Evolutionary conservation across 2,888 invertebrate species (phyloP), one percentile per base, ranked within the genome.

Genomic region (Dusona sp.): DNA sequence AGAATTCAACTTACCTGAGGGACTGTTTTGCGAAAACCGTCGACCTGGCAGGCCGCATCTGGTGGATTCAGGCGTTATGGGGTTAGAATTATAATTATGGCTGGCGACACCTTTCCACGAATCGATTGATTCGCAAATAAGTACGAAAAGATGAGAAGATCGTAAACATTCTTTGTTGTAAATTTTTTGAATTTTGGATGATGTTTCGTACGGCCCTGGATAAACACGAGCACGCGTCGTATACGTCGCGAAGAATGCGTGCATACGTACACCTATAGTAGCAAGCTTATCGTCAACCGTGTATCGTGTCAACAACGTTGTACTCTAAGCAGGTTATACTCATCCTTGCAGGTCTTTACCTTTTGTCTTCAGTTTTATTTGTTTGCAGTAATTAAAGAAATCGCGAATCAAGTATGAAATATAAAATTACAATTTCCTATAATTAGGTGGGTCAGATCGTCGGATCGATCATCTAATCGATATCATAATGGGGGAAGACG

Each of bases 401-500:
- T 57, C 11, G 11, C 2, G 11, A 22, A 25, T 11, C 22, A 25
- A 25, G 22, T 3, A 57, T 57, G 57, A 19, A 22, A 57, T 57
- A 54, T 4, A n/a, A 13, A 1, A 57, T 57, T 57, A 22, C 22
- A 22, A 9, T 54, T 54, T 57, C 57, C 22, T n/a, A 57, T 25
- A 57, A 57, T 54, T 22, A 11, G 29, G 16, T 13, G 25, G 57
- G 29, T 61, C 16, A 25, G 13, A 29, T 29, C 25, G 8, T 29
- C 25, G 11, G 29, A 22, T 13, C 16, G 57, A 29, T 61, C 57
- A 29, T 29, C 13, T 29, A 72, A 54, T 54, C 19, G n/a, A 54
- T 11, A 65, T 33, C 42, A 61, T 29, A 42, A 87, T 85, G 80
- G 51, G 80, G 19, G 74, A 42, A 57, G 79, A 79, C 57, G 54